Conservation (phyloP, 2,888 invertebrate genomes). For the Mellilla xanthometata region DNA sequence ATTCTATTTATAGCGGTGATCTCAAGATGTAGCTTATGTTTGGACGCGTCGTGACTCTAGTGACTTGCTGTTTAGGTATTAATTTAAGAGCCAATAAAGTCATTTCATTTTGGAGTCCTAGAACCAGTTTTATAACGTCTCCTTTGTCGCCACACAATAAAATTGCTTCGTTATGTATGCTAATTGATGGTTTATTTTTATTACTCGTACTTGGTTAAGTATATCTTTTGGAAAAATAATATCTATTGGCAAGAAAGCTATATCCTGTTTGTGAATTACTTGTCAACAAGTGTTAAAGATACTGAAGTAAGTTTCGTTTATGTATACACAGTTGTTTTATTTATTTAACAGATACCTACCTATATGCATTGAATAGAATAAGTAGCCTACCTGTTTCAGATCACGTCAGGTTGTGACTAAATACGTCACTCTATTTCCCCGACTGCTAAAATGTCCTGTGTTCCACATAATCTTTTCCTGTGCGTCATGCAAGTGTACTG, state of each 20-base stretch:
- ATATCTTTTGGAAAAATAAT: no score
- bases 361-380: no score
- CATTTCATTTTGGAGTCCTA: conserved; percentile 12
- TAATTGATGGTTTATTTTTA: no score
- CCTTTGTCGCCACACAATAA: conserved; percentile 1
- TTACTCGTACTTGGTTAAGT: no score
- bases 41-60: conserved; percentile 21
- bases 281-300: no score
- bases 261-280: no score
- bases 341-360: no score
- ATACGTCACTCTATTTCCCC: background rate
- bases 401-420: no score
- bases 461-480: conserved; percentile 16
- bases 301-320: no score
- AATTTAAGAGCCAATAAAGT: conserved; percentile 1
- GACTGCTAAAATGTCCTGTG: conserved; percentile 1
- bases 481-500: conserved; percentile 18
- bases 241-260: no score
- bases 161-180: background rate
- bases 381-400: no score
- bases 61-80: conserved; percentile 3
- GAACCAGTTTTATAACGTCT: conserved; percentile 22
- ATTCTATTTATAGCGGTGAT: conserved; percentile 27
- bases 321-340: no score
- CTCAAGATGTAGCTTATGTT: conserved; percentile 23